A percentile compares a stretch with the other conserved stretches of the same genome.
These are phyloP conservation scores for Tiliacea aurago DNA, from an alignment of 2,888 invertebrate species.

Conservation along the genomic window DNA sequence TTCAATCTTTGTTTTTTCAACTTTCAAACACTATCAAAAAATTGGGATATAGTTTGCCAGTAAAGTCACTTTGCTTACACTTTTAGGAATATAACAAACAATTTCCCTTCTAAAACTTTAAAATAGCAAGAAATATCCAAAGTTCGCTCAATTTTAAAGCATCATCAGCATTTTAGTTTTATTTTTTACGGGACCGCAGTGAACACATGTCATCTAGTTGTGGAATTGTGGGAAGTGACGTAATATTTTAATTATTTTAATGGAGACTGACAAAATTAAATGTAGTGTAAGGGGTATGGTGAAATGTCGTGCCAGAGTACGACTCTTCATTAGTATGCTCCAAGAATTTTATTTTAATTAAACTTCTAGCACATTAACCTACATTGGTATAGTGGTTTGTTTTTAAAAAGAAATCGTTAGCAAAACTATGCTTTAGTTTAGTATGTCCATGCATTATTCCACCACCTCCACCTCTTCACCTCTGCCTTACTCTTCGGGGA, in stretches of 20 bases:
- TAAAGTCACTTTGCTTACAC: neutral
- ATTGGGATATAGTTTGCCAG: too few species aligned
- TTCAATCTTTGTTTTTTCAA: neutral
- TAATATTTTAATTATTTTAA: constrained; percentile 41
- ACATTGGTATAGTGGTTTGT: neutral
- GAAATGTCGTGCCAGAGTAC: constrained; percentile 44
- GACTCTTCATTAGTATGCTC: constrained; percentile 17
- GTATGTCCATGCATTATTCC: too few species aligned
- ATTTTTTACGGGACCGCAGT: neutral
- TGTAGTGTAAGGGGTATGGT: constrained; percentile 14
- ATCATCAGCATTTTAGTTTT: too few species aligned
- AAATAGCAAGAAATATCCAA: neutral
- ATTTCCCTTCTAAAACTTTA: neutral
- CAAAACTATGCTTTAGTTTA: too few species aligned
- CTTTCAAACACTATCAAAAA: neutral
- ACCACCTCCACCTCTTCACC: too few species aligned
- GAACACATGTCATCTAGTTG: constrained; percentile 6
- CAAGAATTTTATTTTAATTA: constrained; percentile 33
- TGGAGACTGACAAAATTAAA: constrained; percentile 4
- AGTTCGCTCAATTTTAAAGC: too few species aligned
- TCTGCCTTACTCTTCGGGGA: too few species aligned
- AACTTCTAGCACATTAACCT: constrained; percentile 2
- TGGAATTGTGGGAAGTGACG: constrained; percentile 1
- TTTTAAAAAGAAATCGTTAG: neutral
- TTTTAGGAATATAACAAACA: neutral